Base-by-base conservation (phyloP, 2,888 invertebrate genomes). In the Pycnomerus fuliginosus region DNA sequence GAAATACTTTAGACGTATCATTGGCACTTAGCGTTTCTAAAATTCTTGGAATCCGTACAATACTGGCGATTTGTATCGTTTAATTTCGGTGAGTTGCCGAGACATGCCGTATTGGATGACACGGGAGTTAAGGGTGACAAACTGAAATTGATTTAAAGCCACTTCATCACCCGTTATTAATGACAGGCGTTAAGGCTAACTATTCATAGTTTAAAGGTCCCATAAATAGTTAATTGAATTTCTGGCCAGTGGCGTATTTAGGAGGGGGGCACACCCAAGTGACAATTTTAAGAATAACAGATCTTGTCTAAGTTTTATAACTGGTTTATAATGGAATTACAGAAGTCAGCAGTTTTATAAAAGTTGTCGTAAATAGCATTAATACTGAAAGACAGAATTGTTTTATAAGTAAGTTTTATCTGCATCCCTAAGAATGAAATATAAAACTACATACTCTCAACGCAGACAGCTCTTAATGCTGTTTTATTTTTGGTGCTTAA, bases 1-100 rank as follows among this genome's bases (percentile, higher is more conserved):
- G 61, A 60, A 61, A 61, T 56, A 43, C 49, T 53, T 46, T 49
- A 48, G 56, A 58, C 54, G 56, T 53, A 60, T 61, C 58, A 58
- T 61, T 61, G 60, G 52, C 55, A 52, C 56, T 45, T 38, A 41
- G 33, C 32, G 24, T 16, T 27, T 28, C 29, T n/a, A 13, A 36
- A 31, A 40, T 35, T 29, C 23, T 34, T 14, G 27, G 33, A n/a
- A n/a, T n/a, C n/a, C n/a, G n/a, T n/a, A n/a, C n/a, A n/a, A n/a
- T 20, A 12, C 17, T 20, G 24, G 4, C 36, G 27, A 36, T 36
- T 36, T 36, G 36, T 36, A 36, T 28, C 36, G 36, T 36, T 36
- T 36, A 36, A 36, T 28, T 36, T 36, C 14, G 27, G 36, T 36
- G 36, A 36, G n/a, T n/a, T n/a, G n/a, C n/a, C n/a, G n/a, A n/a